Base-by-base conservation (phyloP, 2,888 invertebrate genomes). In the Agriopis aurantiaria region DNA sequence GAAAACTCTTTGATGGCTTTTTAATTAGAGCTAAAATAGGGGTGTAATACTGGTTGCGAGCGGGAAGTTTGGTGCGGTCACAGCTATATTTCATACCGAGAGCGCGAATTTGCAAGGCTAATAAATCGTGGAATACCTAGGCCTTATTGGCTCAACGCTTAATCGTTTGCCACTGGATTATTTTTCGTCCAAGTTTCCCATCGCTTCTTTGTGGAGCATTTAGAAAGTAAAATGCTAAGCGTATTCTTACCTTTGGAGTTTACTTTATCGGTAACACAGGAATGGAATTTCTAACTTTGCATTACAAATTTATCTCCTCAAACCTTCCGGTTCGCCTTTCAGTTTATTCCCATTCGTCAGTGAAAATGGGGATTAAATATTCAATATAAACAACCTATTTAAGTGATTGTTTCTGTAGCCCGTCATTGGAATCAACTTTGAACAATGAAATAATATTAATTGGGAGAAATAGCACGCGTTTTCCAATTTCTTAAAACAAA, bases 1-100 rank as follows among this genome's bases (percentile, higher is more conserved):
- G 89, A 93, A 93, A 94, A 94, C 92, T 94, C 94, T 94, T 94
- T 94, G 93, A 94, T 94, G 92, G 94, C 92, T 94, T 94, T 94
- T 94, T 94, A 94, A 94, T 94, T 94, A 94, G 93, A 93, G 93
- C 92, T 92, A 91, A 93, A 93, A 92, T 89, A 89, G 92, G 93
- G 94, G 91, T 92, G 92, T 92, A 91, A 90, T 90, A 85, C 91
- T 82, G 83, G 85, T 84, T 83, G 85, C 85, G 84, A 81, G 80
- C 80, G 84, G 87, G 83, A 87, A 90, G 89, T 88, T 85, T 90
- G 89, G 86, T 87, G 90, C 88, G 91, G 87, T 91, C 88, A 78
- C 84, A 82, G 90, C 89, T 88, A 92, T 93, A 93, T 93, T 92
- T 93, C 92, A 93, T 93, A 91, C 88, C 87, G 86, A 87, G 89